Conservation (phyloP, 2,797 vertebrate species). For the Gorsachius magnificus region DNA sequence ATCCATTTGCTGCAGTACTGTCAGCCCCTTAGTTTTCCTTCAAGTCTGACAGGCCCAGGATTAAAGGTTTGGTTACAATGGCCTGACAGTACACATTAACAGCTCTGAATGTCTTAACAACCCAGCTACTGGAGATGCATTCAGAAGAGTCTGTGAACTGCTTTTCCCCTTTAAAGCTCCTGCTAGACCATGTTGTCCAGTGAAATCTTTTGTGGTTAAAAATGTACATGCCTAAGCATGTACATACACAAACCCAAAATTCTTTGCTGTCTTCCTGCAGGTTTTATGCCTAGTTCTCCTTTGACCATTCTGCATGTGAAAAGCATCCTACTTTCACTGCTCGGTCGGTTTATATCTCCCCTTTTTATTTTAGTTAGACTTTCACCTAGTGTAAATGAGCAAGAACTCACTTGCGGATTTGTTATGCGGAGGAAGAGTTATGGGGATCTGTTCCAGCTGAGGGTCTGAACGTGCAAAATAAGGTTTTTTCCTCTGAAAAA, state of each 20-base stretch:
- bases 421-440: neutral
- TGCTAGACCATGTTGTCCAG: conserved; percentile 45
- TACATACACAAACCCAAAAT: neutral
- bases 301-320: neutral
- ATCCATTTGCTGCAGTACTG: conserved; percentile 48
- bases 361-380: neutral
- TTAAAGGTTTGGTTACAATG: conserved; percentile 67
- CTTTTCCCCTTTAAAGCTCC: conserved; percentile 68
- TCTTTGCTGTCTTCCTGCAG: neutral
- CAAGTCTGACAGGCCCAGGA: conserved; percentile 56
- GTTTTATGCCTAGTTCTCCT: conserved; percentile 9
- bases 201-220: conserved; percentile 61
- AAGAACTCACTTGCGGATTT: neutral
- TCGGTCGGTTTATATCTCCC: neutral
- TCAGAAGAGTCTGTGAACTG: conserved; percentile 72
- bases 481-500: neutral
- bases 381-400: neutral
- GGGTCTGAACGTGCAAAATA: conserved; percentile 11
- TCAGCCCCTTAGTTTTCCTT: conserved; percentile 57
- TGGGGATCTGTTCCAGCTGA: neutral
- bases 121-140: conserved; percentile 63
- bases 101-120: conserved; percentile 74
- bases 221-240: neutral
- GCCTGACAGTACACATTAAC: conserved; percentile 68
- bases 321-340: conserved; percentile 6